Evolutionary conservation across 2,113 vertebrate species (phyloP), one percentile per base, ranked within the genome.

Genomic region (Murina feae): DNA sequence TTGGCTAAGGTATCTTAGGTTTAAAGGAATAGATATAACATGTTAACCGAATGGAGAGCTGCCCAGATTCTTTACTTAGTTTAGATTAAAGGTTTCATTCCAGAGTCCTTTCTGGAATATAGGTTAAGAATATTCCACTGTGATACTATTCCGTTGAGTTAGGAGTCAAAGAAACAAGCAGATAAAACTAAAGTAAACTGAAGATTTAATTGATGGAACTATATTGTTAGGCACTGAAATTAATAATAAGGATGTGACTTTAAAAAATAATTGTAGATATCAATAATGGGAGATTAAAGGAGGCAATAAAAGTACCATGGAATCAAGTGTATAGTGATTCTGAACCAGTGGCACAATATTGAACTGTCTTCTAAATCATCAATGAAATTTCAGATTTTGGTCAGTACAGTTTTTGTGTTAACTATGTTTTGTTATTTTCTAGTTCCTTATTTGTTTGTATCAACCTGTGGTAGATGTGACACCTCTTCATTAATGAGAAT

Each of bases 71-170:
- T 88, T 72, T 39, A 58, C n/a, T 81, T 90, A 53, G 71, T 53
- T 92, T 53, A 55, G 23, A 47, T 65, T 79, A 83, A 87, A 69
- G 21, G 7, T 83, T 96, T 94, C 69, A 75, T 91, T 81, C 47
- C 63, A 80, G 53, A 90, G 14, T 85, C 78, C 30, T 75, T 91
- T 84, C 78, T 95, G 51, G 76, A 93, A 68, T 90, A 32, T 25
- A 74, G 60, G 23, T 66, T 68, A 86, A 58, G 32, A 93, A 65
- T 49, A 49, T 76, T 76, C 49, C 47, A n/a, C n/a, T 76, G 18
- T 74, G 18, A 5, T 83, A 68, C 80, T 86, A 69, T 51, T 83
- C 63, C n/a, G n/a, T 88, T 79, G 91, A 68, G 49, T 30, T 12
- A 86, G 23, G 44, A 94, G 47, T 66, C 53, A 94, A 18, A 55